Conservation (phyloP, 2,113 vertebrate genomes). For the Crocuta crocuta region DNA sequence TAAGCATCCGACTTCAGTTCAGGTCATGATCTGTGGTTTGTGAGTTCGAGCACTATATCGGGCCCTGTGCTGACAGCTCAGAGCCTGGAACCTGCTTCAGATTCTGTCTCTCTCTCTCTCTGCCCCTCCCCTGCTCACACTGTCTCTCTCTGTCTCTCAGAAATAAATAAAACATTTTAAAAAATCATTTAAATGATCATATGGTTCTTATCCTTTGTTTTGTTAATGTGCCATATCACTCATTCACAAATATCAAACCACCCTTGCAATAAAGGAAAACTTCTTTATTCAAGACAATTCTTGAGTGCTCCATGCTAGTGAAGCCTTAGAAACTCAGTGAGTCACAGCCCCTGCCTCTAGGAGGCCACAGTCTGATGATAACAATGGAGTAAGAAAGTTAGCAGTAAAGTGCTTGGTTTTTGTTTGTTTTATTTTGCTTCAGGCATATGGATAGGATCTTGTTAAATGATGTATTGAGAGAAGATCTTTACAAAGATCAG, state of each 20-base stretch:
- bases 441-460: not conserved
- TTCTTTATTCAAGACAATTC: not conserved
- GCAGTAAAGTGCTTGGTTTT: not conserved
- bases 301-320: accelerated
- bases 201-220: not conserved
- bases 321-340: not conserved
- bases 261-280: not conserved
- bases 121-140: too few relatives aligned
- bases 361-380: not conserved
- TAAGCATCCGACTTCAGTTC: too few relatives aligned
- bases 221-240: not conserved
- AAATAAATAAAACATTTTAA: too few relatives aligned
- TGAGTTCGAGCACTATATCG: too few relatives aligned
- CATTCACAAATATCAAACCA: not conserved
- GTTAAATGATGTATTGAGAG: not conserved
- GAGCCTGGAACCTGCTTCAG: too few relatives aligned
- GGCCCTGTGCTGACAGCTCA: too few relatives aligned
- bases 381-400: not conserved
- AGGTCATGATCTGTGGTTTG: too few relatives aligned
- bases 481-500: not conserved
- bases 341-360: not conserved
- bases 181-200: not conserved
- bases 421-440: not conserved
- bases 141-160: too few relatives aligned
- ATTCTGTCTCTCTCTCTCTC: too few relatives aligned